A percentile compares a stretch with the other conserved stretches of the same genome.
phyloP scores from a whole-genome alignment of 2,797 vertebrate genomes.

The Neostethus bicornis region DNA sequence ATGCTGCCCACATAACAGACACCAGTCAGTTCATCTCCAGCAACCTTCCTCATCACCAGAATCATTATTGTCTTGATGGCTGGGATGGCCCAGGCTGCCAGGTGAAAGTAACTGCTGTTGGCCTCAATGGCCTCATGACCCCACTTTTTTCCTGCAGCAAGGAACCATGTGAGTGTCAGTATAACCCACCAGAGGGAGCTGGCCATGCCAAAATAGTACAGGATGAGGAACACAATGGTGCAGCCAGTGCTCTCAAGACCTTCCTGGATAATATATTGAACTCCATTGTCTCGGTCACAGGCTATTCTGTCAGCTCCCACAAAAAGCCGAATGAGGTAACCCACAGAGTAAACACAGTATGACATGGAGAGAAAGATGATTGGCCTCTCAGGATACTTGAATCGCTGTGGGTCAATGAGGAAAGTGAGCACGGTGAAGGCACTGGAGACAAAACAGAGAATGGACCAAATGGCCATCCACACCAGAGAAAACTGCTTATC shows the following conservation, averaged over 20 bases:
- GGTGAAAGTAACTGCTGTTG: conserved; percentile 98
- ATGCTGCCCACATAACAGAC: conserved; percentile 97
- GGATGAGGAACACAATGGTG: conserved; percentile 95
- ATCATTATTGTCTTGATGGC: conserved; percentile 97
- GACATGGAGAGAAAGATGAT: conserved; percentile 99
- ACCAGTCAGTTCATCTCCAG: conserved; percentile 94
- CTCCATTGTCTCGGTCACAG: conserved; percentile 92
- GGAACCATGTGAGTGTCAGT: conserved; percentile 95
- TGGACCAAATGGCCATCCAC: conserved; percentile 96
- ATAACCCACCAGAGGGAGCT: conserved; percentile 99
- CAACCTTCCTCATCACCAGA: conserved; percentile 94
- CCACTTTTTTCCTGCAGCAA: conserved; percentile 98
- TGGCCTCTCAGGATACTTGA: conserved; percentile 96
- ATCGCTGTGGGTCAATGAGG: conserved; percentile 93
- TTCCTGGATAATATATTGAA: conserved; percentile 96
- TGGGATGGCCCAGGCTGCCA: conserved; percentile 95
- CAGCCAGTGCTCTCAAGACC: conserved; percentile 98
- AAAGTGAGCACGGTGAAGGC: conserved; percentile 98
- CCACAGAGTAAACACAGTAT: conserved; percentile 96
- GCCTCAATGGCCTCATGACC: conserved; percentile 98
- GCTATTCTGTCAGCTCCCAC: conserved; percentile 93
- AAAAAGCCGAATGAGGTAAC: conserved; percentile 95
- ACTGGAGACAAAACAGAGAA: conserved; percentile 95
- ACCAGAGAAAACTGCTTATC: conserved; percentile 94
- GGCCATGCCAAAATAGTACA: conserved; percentile 99